Evolutionary conservation across 2,113 vertebrate species (phyloP).

Genomic region (Solenodon paradoxus): DNA sequence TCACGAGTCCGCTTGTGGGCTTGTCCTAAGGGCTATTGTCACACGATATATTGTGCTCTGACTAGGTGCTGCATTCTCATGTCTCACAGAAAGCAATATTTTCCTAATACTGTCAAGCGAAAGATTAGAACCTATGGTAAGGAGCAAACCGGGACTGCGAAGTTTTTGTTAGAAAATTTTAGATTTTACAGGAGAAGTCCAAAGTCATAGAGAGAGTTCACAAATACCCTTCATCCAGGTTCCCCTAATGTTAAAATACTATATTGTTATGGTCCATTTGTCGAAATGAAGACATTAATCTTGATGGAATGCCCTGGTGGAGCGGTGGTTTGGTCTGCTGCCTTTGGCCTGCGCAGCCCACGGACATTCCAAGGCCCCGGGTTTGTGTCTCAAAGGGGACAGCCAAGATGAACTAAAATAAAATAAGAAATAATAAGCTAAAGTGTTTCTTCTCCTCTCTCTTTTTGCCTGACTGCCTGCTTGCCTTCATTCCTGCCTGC

Average conservation of each 20-base stretch:
- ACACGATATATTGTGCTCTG: neutral
- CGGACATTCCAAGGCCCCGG: no score
- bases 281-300: neutral
- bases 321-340: no score
- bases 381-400: no score
- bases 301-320: rapidly evolving
- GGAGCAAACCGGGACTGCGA: neutral
- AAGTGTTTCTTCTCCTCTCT: no score
- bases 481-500: no score
- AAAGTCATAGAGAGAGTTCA: neutral
- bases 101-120: neutral
- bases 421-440: no score
- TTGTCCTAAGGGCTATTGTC: neutral
- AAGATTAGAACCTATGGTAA: neutral
- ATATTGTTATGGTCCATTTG: neutral
- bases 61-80: neutral
- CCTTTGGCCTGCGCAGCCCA: no score
- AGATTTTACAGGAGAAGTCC: neutral
- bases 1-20: neutral
- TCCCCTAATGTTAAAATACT: neutral
- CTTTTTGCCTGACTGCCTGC: no score
- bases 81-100: neutral
- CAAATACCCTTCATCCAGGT: neutral
- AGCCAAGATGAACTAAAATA: no score
- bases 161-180: no score